Conservation (phyloP, 64 coral and sea anemone genomes). For the Orbicella faveolata region DNA sequence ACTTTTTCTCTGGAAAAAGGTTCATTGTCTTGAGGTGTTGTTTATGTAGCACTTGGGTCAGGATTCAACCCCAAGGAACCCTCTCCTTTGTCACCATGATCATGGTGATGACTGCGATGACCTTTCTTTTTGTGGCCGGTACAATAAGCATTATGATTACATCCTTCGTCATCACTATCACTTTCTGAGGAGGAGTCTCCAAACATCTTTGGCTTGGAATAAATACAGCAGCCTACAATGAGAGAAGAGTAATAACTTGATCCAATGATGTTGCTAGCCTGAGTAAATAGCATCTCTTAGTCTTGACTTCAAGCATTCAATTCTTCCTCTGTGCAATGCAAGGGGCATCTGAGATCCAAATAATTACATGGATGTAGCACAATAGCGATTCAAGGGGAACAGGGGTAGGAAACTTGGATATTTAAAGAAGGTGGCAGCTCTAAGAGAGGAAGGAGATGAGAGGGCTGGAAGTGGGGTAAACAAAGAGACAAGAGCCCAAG, state of each 20-base stretch:
- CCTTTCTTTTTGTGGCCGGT: conserved; percentile 89
- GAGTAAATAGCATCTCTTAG: no score
- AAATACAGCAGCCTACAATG: conserved; percentile 90
- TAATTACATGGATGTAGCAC: no score
- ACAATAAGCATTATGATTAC: conserved; percentile 88
- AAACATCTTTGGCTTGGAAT: conserved; percentile 93
- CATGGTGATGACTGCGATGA: conserved; percentile 17
- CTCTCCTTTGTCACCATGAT: conserved; percentile 24
- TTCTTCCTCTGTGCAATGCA: no score
- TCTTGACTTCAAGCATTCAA: no score
- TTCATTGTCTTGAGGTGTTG: not conserved
- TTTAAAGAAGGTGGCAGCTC: no score
- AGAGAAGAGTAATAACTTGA: not conserved
- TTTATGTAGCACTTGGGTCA: not conserved
- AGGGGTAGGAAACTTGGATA: no score
- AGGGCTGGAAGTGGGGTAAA: no score
- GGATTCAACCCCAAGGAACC: not conserved
- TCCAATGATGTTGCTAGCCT: no score
- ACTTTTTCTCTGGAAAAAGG: not conserved
- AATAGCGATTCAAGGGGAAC: no score
- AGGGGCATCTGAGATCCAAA: no score
- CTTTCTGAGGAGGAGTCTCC: conserved; percentile 99
- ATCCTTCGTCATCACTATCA: conserved; percentile 87
- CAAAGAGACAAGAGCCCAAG: no score
- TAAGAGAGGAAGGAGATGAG: no score